A percentile compares a stretch with the other conserved stretches of the same genome.
These are phyloP conservation scores for Ceuthmochares aereus DNA, from an alignment of 2,113 vertebrate species.

Conservation along the genomic window DNA sequence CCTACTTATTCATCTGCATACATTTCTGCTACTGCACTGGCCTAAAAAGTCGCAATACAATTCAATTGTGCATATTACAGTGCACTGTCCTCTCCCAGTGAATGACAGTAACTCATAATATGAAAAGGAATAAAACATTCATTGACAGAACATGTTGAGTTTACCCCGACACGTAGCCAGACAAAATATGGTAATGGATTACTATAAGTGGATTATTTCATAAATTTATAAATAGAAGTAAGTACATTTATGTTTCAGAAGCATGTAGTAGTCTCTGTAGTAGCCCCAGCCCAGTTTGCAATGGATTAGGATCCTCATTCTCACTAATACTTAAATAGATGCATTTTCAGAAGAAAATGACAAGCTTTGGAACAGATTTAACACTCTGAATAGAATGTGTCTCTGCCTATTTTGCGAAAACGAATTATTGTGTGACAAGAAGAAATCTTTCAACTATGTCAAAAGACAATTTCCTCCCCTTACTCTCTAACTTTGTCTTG, in stretches of 20 bases:
- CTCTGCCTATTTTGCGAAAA: not conserved
- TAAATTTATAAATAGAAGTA: not conserved
- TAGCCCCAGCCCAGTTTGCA: not conserved
- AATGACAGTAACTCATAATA: not conserved
- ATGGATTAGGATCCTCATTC: not conserved
- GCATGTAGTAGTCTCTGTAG: not conserved
- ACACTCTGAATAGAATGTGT: not conserved
- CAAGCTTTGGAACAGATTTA: constrained; percentile 10
- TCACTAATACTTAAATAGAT: not conserved
- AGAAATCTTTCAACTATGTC: not conserved
- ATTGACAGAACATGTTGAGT: not conserved
- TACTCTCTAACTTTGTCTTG: not conserved
- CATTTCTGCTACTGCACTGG: not conserved
- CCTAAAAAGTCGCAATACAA: not conserved
- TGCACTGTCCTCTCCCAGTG: not conserved
- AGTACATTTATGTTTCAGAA: not conserved
- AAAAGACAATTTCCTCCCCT: not conserved
- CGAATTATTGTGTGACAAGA: not conserved
- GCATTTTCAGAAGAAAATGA: not conserved
- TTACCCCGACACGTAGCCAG: not conserved
- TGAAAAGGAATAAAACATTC: not conserved
- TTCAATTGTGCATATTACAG: not conserved
- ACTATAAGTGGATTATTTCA: not conserved
- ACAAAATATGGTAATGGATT: not conserved
- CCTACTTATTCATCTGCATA: not conserved